Percentiles rank a stretch among this genome's conserved stretches.
phyloP scores from a whole-genome alignment of 2,797 vertebrate genomes.

The Chanos chanos region DNA sequence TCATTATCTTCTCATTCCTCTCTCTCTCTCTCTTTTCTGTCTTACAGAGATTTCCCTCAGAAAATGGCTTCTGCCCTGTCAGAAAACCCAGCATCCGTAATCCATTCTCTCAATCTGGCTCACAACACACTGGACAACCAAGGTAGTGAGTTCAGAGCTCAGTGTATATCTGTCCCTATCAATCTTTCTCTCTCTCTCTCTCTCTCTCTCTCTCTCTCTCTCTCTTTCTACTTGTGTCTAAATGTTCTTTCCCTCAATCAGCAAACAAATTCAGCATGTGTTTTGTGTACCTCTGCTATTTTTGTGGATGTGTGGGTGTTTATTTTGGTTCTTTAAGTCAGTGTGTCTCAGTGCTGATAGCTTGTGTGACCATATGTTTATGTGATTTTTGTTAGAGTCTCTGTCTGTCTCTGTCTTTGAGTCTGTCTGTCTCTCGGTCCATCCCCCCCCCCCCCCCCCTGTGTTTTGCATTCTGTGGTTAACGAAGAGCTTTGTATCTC shows the following conservation, averaged over 20 bases:
- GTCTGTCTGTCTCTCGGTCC: slow-evolving; percentile 1
- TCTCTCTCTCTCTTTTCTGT: slow-evolving; percentile 5
- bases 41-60: slow-evolving; percentile 83
- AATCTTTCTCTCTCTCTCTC: neutral
- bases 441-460: too few relatives aligned
- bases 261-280: neutral
- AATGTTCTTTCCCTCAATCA: slow-evolving; percentile 15
- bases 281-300: slow-evolving; percentile 22
- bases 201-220: slow-evolving; percentile 16
- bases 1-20: neutral
- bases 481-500: too few relatives aligned
- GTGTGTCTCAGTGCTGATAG: neutral
- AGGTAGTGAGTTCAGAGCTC: slow-evolving; percentile 62
- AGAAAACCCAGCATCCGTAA: slow-evolving; percentile 83
- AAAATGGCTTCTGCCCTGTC: slow-evolving; percentile 85
- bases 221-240: slow-evolving; percentile 21
- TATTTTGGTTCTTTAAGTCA: neutral
- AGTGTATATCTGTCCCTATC: slow-evolving; percentile 10
- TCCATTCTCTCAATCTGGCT: slow-evolving; percentile 86
- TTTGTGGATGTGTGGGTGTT: slow-evolving; percentile 12
- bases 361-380: neutral
- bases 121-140: slow-evolving; percentile 90
- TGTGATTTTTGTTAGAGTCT: neutral
- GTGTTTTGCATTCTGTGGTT: too few relatives aligned
- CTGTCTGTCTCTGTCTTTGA: neutral